Evolutionary conservation across 1,140 invertebrate genomes (phyloP).

Genomic region (Habropoda laboriosa): DNA sequence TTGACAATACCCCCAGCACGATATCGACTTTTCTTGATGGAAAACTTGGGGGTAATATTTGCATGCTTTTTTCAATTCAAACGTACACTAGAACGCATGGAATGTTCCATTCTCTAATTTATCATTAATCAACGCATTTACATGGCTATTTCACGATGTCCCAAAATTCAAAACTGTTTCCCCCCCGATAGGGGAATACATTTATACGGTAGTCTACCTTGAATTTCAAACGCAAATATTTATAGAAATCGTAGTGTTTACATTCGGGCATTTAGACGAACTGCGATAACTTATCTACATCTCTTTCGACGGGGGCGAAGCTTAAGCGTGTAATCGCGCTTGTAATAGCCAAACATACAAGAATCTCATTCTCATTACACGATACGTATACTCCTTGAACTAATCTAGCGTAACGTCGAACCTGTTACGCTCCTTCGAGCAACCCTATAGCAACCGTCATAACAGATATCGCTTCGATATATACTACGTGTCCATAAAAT

Average conservation of each 20-base stretch:
- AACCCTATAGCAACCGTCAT: not conserved
- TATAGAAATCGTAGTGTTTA: conserved; percentile 38
- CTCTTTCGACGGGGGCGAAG: not conserved
- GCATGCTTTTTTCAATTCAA: conserved; percentile 1
- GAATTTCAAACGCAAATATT: conserved; percentile 26
- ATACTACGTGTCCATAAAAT: not conserved
- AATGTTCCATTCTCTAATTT: not conserved
- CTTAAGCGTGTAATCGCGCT: conserved; percentile 11
- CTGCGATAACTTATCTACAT: conserved; percentile 12
- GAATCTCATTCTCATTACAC: conserved; percentile 22
- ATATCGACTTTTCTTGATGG: conserved; percentile 25
- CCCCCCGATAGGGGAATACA: no score
- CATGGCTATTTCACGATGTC: not conserved
- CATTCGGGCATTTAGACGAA: conserved; percentile 11
- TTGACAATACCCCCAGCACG: not conserved
- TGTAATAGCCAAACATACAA: conserved; percentile 7
- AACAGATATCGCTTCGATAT: not conserved
- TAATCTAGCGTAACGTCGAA: not conserved
- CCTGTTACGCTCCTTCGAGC: not conserved
- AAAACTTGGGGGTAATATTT: not conserved
- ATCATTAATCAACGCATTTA: not conserved
- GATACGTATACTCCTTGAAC: not conserved
- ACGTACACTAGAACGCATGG: not conserved
- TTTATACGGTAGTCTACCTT: not conserved
- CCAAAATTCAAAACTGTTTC: no score